These are phyloP conservation scores for Tiliqua scincoides DNA, from an alignment of 2,113 vertebrate species.

Conservation along the genomic window DNA sequence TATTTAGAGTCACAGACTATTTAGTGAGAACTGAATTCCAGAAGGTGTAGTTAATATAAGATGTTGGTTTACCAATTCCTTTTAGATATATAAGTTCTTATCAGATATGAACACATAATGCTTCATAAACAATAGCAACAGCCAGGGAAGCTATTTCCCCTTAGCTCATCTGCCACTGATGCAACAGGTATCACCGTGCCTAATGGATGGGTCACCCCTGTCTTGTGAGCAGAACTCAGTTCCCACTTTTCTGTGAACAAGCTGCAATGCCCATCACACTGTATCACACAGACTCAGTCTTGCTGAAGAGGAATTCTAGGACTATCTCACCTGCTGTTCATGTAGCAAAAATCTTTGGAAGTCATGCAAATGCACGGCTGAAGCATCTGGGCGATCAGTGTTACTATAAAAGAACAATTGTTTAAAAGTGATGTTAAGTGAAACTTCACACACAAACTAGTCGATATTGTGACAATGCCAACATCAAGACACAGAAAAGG, in stretches of 20 bases:
- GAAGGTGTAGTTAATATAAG: not conserved
- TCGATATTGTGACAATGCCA: too few species aligned
- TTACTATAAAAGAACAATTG: conserved; percentile 75
- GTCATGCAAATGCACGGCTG: conserved; percentile 88
- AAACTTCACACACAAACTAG: not conserved
- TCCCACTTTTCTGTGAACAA: not conserved
- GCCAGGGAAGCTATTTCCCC: too few species aligned
- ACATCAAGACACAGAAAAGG: not conserved
- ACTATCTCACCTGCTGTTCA: conserved; percentile 86
- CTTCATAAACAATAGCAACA: not conserved
- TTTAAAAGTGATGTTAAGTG: not conserved
- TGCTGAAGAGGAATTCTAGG: not conserved
- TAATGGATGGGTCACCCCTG: not conserved
- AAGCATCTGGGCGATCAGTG: conserved; percentile 89
- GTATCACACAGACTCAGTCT: not conserved
- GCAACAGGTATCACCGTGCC: too few species aligned
- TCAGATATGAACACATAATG: not conserved
- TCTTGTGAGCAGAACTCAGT: not conserved
- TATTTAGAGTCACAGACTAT: too few species aligned
- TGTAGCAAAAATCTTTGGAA: conserved; percentile 93
- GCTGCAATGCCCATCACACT: not conserved
- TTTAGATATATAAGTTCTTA: not conserved
- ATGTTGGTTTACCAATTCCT: not conserved
- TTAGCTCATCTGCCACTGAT: too few species aligned
- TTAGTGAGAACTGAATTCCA: too few species aligned